Conservation (phyloP, 2,113 vertebrate species). For the Donacobius atricapilla region DNA sequence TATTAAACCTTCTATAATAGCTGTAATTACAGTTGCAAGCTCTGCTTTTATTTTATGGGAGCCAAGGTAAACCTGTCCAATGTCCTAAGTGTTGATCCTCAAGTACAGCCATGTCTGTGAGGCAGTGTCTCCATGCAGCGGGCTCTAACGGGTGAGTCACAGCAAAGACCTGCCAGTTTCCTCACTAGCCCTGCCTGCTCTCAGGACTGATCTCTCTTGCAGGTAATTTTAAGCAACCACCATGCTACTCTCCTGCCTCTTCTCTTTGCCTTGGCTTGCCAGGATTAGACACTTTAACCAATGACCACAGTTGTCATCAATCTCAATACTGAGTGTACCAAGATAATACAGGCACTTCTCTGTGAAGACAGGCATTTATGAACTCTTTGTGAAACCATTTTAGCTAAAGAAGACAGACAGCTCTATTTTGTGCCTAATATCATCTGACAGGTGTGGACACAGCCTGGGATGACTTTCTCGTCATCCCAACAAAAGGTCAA, state of each 20-base stretch:
- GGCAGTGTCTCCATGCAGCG: not conserved
- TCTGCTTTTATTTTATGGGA: not conserved
- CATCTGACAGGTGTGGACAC: conserved; percentile 21
- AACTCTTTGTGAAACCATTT: conserved; percentile 33
- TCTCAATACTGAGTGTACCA: not conserved
- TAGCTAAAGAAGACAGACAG: conserved; percentile 45
- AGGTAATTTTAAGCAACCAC: not conserved
- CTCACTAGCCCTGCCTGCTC: not conserved
- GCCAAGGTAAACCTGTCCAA: not conserved
- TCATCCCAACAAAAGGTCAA: conserved; percentile 21
- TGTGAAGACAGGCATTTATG: conserved; percentile 12
- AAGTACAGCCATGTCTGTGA: not conserved
- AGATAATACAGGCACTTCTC: not conserved
- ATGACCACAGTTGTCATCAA: conserved; percentile 10
- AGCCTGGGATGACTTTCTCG: conserved; percentile 27
- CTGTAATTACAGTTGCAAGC: not conserved
- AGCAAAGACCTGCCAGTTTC: not conserved
- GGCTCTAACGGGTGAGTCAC: not conserved
- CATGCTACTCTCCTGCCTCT: not conserved
- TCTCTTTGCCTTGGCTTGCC: conserved; percentile 24
- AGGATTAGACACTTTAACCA: conserved; percentile 11
- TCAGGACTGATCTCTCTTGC: not conserved
- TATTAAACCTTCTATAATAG: not conserved
- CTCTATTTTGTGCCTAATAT: conserved; percentile 13
- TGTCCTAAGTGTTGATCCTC: not conserved